These are phyloP conservation scores for Pipistrellus pygmaeus DNA, from an alignment of 2,797 vertebrate genomes.

Conservation along the genomic window DNA sequence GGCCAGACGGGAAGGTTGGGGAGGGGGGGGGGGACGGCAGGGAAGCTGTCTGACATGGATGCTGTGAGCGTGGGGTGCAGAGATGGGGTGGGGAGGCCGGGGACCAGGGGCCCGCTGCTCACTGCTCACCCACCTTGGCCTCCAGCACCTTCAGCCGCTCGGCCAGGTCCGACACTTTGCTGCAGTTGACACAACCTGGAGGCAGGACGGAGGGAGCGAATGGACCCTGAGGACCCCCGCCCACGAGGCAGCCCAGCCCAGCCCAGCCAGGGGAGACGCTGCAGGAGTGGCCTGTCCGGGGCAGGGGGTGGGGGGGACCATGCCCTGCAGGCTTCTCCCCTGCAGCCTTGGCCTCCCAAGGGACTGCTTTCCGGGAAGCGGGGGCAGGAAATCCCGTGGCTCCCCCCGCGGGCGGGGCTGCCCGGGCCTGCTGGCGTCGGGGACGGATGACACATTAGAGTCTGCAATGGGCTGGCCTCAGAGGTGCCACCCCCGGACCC, in stretches of 20 bases:
- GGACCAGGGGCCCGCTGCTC: neutral
- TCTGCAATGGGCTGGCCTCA: neutral
- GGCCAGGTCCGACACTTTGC: constrained; percentile 90
- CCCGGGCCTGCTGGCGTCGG: neutral
- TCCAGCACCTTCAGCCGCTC: constrained; percentile 92
- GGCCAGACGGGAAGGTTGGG: neutral
- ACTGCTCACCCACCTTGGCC: constrained; percentile 89
- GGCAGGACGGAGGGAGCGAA: neutral
- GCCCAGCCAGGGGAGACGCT: neutral
- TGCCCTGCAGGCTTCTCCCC: neutral
- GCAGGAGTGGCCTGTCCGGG: neutral
- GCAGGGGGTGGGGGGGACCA: too few relatives aligned
- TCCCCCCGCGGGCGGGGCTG: neutral
- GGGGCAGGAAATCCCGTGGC: neutral
- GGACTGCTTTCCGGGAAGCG: neutral
- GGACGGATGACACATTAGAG: neutral
- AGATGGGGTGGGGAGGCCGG: too few relatives aligned
- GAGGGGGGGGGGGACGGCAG: neutral
- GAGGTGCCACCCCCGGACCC: neutral
- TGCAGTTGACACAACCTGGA: constrained; percentile 95
- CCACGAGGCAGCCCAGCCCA: neutral
- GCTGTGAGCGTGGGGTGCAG: neutral
- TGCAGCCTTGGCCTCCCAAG: neutral
- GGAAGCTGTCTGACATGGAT: neutral
- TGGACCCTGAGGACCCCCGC: neutral